These are phyloP conservation scores for Myripristis murdjan DNA, from an alignment of 2,797 vertebrate species.

Conservation along the genomic window DNA sequence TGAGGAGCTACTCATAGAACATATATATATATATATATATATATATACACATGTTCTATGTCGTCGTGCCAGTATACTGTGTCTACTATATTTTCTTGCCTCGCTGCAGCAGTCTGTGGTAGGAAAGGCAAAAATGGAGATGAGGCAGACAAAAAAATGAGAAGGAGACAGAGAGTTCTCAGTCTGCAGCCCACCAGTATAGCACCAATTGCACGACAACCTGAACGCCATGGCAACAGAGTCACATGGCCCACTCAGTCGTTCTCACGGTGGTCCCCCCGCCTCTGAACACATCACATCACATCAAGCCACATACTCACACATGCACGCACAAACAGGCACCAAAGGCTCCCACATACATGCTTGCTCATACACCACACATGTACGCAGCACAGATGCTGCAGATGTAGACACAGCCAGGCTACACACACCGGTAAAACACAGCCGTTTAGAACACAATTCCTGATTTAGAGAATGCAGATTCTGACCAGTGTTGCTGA, in stretches of 20 bases:
- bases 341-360: slow-evolving; percentile 7
- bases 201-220: slow-evolving; percentile 77
- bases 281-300: slow-evolving; percentile 29
- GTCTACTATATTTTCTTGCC: neutral
- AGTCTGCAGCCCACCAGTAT: slow-evolving; percentile 72
- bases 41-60: too few species aligned
- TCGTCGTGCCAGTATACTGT: neutral
- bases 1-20: neutral
- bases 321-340: slow-evolving; percentile 20
- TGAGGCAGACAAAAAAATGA: slow-evolving; percentile 18
- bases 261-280: slow-evolving; percentile 64
- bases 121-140: slow-evolving; percentile 16
- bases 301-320: slow-evolving; percentile 30
- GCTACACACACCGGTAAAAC: neutral
- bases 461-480: neutral
- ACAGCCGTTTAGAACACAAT: neutral
- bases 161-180: slow-evolving; percentile 30
- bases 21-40: too few species aligned
- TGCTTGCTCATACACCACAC: neutral
- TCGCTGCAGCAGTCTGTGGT: slow-evolving; percentile 12
- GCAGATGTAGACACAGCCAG: slow-evolving; percentile 6
- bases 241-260: slow-evolving; percentile 70
- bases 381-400: neutral
- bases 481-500: neutral
- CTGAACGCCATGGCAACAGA: slow-evolving; percentile 87